Evolutionary conservation across 2,888 invertebrate species (phyloP), one percentile per base, ranked within the genome.

Genomic region (Apodemia zela): DNA sequence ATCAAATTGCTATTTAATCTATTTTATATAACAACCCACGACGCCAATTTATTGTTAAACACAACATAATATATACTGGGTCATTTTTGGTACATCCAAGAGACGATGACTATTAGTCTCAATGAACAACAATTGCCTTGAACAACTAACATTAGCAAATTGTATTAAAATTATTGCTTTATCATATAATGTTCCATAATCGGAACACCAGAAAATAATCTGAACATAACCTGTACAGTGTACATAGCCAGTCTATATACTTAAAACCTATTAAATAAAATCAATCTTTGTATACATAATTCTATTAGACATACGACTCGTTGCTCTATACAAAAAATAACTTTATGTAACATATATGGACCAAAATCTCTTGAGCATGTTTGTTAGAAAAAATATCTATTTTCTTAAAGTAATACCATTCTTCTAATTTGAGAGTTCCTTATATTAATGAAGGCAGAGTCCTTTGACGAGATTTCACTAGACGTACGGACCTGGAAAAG

Each of bases 381-480:
- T 64, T 47, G 75, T 83, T 69, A 84, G 51, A 75, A 87, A 87
- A 87, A 84, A 87, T 87, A 85, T 74, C 77, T 78, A 78, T 72
- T 73, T 72, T 74, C 72, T 68, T 76, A 76, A 73, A 74, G 68
- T 68, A 74, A 76, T 73, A 78, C 76, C 69, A 73, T 71, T 75
- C 75, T 71, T 74, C 75, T 80, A 79, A 63, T 76, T 80, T 82
- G 85, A 85, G 84, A 25, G n/a, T 82, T 72, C 71, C 65, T 59
- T 62, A 63, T 62, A 57, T 33, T 60, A 58, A 29, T 57, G 58
- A 57, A 54, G 35, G 62, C 17, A 38, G 59, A 13, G 17, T 38
- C 21, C 49, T 51, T 51, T 51, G 49, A 51, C 49, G 49, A 51
- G 49, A 51, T 51, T 49, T 49, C 49, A 49, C 49, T 47, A 15